phyloP scores from a whole-genome alignment of 1,140 invertebrate genomes.

The Notospermus geniculatus region DNA sequence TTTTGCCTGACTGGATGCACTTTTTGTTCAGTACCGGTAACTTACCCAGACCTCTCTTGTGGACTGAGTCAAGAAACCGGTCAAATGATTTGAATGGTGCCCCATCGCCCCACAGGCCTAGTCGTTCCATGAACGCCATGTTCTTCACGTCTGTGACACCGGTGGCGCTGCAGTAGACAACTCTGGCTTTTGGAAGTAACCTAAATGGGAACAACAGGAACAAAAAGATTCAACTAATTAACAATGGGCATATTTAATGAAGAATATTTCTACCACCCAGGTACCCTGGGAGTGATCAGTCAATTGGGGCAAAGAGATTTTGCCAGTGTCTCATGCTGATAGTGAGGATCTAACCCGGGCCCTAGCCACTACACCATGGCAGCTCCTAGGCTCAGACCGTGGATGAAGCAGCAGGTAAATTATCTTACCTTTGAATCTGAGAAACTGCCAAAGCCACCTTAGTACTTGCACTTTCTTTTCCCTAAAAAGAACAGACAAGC shows the following conservation, averaged over 20 bases:
- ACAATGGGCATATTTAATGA: too few relatives aligned
- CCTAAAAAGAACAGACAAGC: slow-evolving; percentile 27
- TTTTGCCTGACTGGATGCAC: background rate
- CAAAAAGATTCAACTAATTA: too few relatives aligned
- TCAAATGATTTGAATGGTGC: slow-evolving; percentile 46
- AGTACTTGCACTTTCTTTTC: slow-evolving; percentile 45
- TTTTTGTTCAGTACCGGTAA: background rate
- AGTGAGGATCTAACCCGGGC: too few relatives aligned
- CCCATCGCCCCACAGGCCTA: slow-evolving; percentile 47
- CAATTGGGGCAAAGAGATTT: too few relatives aligned
- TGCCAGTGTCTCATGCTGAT: too few relatives aligned
- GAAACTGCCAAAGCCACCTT: slow-evolving; percentile 49
- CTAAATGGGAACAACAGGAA: slow-evolving; percentile 31
- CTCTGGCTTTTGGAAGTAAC: slow-evolving; percentile 43
- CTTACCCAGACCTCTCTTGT: slow-evolving; percentile 44
- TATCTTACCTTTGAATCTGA: slow-evolving; percentile 39
- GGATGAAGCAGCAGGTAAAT: too few relatives aligned
- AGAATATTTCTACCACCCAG: too few relatives aligned
- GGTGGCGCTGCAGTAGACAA: slow-evolving; percentile 50
- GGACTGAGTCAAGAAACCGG: slow-evolving; percentile 41
- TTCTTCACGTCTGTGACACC: slow-evolving; percentile 52
- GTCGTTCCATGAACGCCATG: slow-evolving; percentile 51
- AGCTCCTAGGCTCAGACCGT: too few relatives aligned
- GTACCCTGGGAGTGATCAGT: too few relatives aligned
- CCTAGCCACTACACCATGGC: too few relatives aligned